These are phyloP conservation scores for Psammodynastes pulverulentus DNA, from an alignment of 2,113 vertebrate genomes.

Conservation along the genomic window DNA sequence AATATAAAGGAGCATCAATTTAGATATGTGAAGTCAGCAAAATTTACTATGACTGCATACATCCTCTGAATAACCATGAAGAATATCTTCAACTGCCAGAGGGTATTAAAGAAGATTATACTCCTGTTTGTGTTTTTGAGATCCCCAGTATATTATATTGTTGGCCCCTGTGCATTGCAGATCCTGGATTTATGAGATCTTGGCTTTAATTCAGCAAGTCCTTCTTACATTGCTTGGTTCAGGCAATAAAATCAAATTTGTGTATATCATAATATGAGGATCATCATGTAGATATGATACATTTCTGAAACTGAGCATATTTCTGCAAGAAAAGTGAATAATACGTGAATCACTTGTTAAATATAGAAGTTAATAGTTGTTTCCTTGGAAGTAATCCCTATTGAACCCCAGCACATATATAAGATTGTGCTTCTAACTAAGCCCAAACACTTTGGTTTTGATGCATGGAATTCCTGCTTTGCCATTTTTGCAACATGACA, in stretches of 20 bases:
- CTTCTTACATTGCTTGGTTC: not conserved
- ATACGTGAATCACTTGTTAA: not conserved
- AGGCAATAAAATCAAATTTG: not conserved
- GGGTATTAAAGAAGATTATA: not conserved
- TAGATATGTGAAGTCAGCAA: not conserved
- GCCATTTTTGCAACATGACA: not conserved
- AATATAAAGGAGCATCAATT: not conserved
- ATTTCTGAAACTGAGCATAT: not conserved
- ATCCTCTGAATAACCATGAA: not conserved
- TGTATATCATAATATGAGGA: not conserved
- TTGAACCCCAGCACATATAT: not conserved
- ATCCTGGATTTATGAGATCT: not conserved
- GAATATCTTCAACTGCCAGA: not conserved
- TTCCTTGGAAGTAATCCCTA: not conserved
- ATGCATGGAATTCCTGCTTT: not conserved
- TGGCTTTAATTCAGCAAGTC: not conserved
- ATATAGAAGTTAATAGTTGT: not conserved
- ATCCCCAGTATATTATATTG: not conserved
- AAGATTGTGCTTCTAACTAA: conserved; percentile 2
- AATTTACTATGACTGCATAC: not conserved
- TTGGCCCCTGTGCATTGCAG: not conserved
- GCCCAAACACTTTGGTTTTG: not conserved
- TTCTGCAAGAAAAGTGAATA: not conserved
- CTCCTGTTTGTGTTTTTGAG: not conserved
- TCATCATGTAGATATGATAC: not conserved